Percentiles rank a stretch among this genome's conserved stretches.
Evolutionary conservation across 2,888 invertebrate species (phyloP).

Genomic region (Apantesis nais): DNA sequence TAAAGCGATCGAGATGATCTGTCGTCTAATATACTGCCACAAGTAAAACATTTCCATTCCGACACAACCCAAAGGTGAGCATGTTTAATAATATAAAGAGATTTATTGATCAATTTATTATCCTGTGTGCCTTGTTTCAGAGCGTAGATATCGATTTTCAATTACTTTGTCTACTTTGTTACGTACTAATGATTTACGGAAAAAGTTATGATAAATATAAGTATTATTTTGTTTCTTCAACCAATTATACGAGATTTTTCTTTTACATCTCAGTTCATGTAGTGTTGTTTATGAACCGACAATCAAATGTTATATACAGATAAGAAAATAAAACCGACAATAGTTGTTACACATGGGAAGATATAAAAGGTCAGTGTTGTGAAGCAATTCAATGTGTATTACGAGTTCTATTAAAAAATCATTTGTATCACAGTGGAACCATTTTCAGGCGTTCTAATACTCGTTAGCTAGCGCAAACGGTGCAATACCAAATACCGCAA

Average conservation of each 20-base stretch:
- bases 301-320: not conserved
- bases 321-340: not conserved
- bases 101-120: not conserved
- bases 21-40: not conserved
- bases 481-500: conserved; percentile 61
- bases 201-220: not conserved
- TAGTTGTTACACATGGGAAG: not conserved
- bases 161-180: not conserved
- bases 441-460: conserved; percentile 45
- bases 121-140: not conserved
- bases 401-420: conserved; percentile 18
- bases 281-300: not conserved
- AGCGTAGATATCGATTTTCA: not conserved
- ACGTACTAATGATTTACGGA: not conserved
- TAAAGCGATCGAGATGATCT: not conserved
- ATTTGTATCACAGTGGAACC: conserved; percentile 27
- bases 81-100: not conserved
- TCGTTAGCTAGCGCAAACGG: conserved; percentile 63
- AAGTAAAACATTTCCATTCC: not conserved
- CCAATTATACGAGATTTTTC: not conserved
- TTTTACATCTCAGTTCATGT: not conserved
- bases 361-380: not conserved
- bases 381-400: not conserved
- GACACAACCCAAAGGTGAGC: not conserved
- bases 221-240: not conserved